phyloP scores from a whole-genome alignment of 2,888 invertebrate species.

The Eristalis pertinax region DNA sequence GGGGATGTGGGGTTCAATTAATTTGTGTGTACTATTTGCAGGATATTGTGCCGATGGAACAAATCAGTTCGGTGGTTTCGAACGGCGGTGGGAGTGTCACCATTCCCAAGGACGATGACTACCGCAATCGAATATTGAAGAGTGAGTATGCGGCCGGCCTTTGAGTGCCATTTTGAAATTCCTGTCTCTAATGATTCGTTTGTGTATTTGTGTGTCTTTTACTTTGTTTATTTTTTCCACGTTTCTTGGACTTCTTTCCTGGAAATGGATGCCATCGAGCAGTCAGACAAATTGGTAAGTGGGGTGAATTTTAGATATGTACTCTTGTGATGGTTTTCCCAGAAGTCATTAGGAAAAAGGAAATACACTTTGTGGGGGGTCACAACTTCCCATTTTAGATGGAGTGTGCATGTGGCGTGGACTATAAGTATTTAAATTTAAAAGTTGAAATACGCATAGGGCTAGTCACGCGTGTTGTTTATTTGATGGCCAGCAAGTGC shows the following conservation, averaged over 20 bases:
- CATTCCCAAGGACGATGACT: conserved; percentile 81
- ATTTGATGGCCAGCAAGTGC: too few species aligned
- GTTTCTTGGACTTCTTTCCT: neutral
- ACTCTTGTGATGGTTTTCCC: neutral
- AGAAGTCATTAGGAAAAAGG: neutral
- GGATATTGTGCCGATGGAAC: conserved; percentile 82
- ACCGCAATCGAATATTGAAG: conserved; percentile 80
- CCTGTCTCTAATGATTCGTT: neutral
- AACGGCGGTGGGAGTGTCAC: conserved; percentile 80
- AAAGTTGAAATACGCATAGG: too few species aligned
- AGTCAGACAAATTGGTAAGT: conserved; percentile 65
- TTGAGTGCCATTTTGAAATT: neutral
- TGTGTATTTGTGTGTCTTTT: neutral
- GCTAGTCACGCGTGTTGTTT: too few species aligned
- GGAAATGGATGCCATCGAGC: neutral
- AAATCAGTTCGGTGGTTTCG: conserved; percentile 80
- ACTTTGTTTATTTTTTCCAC: neutral
- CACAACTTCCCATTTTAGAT: neutral
- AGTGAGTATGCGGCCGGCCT: conserved; percentile 74
- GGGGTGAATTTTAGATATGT: neutral
- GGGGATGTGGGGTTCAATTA: neutral
- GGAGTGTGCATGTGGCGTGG: neutral
- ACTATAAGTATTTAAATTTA: neutral
- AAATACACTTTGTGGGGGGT: neutral
- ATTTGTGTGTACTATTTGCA: conserved; percentile 68